These are phyloP conservation scores for Smittia aterrima DNA, from an alignment of 2,888 invertebrate species.

Conservation along the genomic window DNA sequence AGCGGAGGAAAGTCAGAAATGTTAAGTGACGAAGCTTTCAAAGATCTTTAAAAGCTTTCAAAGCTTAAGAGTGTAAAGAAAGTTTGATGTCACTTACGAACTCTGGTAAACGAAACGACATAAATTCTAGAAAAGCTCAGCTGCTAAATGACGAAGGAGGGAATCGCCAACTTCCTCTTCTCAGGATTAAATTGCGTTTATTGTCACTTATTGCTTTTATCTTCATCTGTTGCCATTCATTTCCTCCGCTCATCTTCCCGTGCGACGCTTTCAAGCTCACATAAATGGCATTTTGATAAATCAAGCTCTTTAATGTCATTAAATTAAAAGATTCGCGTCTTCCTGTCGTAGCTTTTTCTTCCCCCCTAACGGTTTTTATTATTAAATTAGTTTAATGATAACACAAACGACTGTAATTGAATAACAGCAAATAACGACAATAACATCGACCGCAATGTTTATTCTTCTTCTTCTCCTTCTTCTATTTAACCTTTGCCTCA, in stretches of 20 bases:
- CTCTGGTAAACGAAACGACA: too few relatives aligned
- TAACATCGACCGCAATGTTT: background rate
- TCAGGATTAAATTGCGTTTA: slow-evolving; percentile 29
- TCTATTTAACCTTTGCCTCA: slow-evolving; percentile 6
- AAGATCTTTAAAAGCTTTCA: too few relatives aligned
- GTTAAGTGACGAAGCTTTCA: too few relatives aligned
- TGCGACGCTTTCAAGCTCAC: background rate
- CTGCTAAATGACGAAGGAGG: background rate
- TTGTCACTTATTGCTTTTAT: slow-evolving; percentile 19
- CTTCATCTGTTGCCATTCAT: background rate
- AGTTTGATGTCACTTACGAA: too few relatives aligned
- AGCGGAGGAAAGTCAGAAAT: too few relatives aligned
- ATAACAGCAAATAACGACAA: slow-evolving; percentile 2
- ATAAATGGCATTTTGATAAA: background rate
- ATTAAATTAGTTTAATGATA: background rate
- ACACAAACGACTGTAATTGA: background rate
- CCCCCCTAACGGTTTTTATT: background rate
- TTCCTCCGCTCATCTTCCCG: background rate
- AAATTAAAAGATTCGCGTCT: background rate
- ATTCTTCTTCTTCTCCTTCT: background rate
- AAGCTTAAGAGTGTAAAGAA: too few relatives aligned
- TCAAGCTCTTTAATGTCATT: slow-evolving; percentile 3
- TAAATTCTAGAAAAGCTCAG: background rate
- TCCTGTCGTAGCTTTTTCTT: background rate
- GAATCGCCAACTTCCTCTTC: background rate